phyloP scores from a whole-genome alignment of 2,888 invertebrate species.

The Yponomeuta cagnagella region DNA sequence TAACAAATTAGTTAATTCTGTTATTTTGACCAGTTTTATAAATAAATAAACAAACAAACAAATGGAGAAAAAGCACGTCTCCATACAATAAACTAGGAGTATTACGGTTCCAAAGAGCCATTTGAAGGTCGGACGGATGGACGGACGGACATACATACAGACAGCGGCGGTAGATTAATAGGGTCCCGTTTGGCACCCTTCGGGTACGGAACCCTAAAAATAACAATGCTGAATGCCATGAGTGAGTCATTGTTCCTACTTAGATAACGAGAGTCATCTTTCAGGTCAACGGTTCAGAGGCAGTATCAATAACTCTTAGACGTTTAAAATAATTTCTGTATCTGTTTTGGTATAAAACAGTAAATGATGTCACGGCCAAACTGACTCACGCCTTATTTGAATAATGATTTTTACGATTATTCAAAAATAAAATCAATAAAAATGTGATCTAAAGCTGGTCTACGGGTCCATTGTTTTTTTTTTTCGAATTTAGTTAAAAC shows the following conservation, averaged over 20 bases:
- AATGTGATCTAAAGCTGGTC: conserved; percentile 5
- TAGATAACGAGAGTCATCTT: conserved; percentile 21
- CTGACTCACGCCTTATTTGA: conserved; percentile 59
- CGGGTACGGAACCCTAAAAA: not conserved
- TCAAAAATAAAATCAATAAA: conserved; percentile 14
- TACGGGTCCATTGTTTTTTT: conserved; percentile 2
- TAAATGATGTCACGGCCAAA: conserved; percentile 62
- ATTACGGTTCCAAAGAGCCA: too few relatives aligned
- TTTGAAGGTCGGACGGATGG: too few relatives aligned
- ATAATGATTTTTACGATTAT: conserved; percentile 35
- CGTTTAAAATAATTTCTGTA: conserved; percentile 55
- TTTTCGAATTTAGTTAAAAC: not conserved
- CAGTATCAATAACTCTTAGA: conserved; percentile 63
- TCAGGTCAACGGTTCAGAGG: conserved; percentile 66
- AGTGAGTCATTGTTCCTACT: conserved; percentile 47
- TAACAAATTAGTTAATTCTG: too few relatives aligned
- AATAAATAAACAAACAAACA: too few relatives aligned
- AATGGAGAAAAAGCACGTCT: too few relatives aligned
- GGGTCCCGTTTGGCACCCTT: too few relatives aligned
- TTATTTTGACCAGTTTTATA: too few relatives aligned
- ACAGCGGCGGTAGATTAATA: too few relatives aligned
- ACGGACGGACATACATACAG: too few relatives aligned
- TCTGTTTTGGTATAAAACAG: conserved; percentile 53
- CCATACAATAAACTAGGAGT: too few relatives aligned
- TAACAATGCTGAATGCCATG: not conserved